Percentiles rank a stretch among this genome's conserved stretches.
Conservation (phyloP, 2,113 vertebrate genomes). For the Amblyopsis rosae region DNA sequence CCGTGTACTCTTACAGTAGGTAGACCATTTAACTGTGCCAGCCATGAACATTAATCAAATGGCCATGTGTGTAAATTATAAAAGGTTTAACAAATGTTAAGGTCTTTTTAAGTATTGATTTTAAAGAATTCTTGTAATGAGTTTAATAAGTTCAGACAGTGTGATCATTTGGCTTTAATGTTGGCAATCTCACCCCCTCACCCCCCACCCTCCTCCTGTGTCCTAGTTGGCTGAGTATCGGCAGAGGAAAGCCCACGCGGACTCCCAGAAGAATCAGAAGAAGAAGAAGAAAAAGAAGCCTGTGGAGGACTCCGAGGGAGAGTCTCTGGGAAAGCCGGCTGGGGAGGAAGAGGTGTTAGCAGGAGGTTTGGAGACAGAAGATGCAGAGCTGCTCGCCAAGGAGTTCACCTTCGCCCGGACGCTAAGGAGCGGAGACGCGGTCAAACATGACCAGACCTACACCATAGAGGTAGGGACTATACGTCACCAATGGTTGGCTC, state of each 20-base stretch:
- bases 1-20: conserved; percentile 60
- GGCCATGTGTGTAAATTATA: not conserved
- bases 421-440: conserved; percentile 80
- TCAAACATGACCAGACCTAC: conserved; percentile 81
- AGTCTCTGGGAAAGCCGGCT: conserved; percentile 46
- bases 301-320: conserved; percentile 73
- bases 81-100: too few relatives aligned
- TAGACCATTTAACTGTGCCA: conserved; percentile 8
- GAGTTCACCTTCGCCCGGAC: conserved; percentile 79
- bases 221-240: conserved; percentile 91
- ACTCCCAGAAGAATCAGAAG: conserved; percentile 89
- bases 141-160: not conserved
- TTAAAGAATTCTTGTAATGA: too few relatives aligned
- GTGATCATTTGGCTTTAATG: not conserved
- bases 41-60: not conserved
- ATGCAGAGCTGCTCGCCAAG: conserved; percentile 59
- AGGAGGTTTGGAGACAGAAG: conserved; percentile 63
- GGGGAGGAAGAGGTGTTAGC: conserved; percentile 62
- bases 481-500: not conserved
- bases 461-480: conserved; percentile 82
- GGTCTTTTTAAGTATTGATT: too few relatives aligned
- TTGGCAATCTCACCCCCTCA: not conserved
- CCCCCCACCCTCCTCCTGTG: conserved; percentile 23
- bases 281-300: conserved; percentile 84
- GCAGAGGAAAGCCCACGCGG: conserved; percentile 88